phyloP scores from a whole-genome alignment of 1,140 invertebrate species.

The Dendrolimus kikuchii region DNA sequence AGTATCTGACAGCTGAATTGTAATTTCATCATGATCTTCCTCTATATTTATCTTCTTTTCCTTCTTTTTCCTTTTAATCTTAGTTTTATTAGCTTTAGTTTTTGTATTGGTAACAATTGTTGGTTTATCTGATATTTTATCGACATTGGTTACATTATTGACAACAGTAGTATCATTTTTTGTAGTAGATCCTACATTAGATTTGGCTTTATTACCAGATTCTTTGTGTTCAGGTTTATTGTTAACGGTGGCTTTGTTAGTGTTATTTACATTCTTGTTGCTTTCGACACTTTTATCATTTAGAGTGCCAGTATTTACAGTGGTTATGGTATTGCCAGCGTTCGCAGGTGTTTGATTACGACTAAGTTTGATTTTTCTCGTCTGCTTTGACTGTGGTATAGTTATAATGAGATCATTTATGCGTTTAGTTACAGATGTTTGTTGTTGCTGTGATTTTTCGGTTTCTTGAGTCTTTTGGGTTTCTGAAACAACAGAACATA shows the following conservation, averaged over 20 bases:
- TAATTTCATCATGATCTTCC: constrained; percentile 65
- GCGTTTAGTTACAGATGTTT: constrained; percentile 33
- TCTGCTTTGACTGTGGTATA: constrained; percentile 36
- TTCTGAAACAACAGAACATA: background rate
- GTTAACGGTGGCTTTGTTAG: background rate
- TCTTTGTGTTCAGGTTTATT: background rate
- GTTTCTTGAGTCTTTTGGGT: background rate
- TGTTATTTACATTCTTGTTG: background rate
- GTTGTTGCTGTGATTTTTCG: background rate
- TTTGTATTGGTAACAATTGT: background rate
- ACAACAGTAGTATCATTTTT: constrained; percentile 2
- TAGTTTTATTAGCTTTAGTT: constrained; percentile 4
- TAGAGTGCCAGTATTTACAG: background rate
- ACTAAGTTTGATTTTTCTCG: constrained; percentile 64
- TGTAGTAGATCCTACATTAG: background rate
- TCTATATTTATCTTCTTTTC: constrained; percentile 40
- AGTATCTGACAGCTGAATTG: constrained; percentile 59
- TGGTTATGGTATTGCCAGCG: constrained; percentile 5
- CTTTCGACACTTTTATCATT: background rate
- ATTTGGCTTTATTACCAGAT: background rate
- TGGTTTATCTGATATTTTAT: background rate
- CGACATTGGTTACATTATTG: background rate
- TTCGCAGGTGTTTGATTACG: constrained; percentile 33
- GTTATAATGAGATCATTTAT: constrained; percentile 51
- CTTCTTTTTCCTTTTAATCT: constrained; percentile 39